These are phyloP conservation scores for Heterochromis multidens DNA, from an alignment of 2,113 vertebrate species.

Conservation along the genomic window DNA sequence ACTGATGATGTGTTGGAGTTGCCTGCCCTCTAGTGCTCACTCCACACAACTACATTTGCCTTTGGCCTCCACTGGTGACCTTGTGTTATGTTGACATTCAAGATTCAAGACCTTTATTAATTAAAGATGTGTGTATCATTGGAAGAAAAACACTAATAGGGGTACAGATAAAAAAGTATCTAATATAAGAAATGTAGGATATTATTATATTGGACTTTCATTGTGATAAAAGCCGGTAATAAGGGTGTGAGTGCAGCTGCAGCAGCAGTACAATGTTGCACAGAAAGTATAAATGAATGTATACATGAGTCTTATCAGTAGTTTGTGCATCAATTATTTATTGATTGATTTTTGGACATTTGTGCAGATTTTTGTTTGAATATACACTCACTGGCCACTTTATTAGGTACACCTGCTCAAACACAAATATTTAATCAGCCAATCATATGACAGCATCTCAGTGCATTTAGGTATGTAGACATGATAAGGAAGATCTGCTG, in stretches of 20 bases:
- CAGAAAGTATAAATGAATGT: no score
- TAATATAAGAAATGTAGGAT: neutral
- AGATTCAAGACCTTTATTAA: neutral
- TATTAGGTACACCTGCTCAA: no score
- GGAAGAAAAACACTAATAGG: neutral
- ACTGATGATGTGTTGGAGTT: neutral
- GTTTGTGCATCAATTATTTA: no score
- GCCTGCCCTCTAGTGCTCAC: constrained; percentile 57
- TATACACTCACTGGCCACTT: no score
- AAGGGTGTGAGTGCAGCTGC: neutral
- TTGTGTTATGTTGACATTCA: constrained; percentile 26
- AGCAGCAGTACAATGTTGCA: neutral
- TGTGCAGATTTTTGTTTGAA: no score
- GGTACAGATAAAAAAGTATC: neutral
- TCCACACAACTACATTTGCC: neutral
- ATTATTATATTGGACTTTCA: neutral
- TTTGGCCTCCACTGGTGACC: constrained; percentile 39
- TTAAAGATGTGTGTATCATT: neutral
- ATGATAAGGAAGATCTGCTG: no score
- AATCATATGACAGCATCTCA: no score
- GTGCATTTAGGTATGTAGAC: no score
- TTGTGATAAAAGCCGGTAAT: neutral
- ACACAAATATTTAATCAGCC: no score
- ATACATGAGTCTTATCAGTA: no score
- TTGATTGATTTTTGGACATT: no score